Base-by-base conservation (phyloP, 35 echinoderm and acorn worm genomes). In the Apostichopus japonicus region DNA sequence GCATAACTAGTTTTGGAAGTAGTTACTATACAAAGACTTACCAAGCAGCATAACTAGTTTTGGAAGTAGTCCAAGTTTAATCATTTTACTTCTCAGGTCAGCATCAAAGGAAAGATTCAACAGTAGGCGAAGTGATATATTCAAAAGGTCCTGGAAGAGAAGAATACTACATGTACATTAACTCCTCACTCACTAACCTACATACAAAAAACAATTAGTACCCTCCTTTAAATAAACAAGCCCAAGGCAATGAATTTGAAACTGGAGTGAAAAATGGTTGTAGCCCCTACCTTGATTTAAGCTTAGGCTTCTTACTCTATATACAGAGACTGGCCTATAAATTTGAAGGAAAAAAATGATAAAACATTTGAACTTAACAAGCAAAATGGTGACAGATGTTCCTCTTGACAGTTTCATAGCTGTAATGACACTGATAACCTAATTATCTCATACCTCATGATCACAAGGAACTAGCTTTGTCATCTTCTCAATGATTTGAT, bases 41-140 rank as follows among this genome's bases (percentile, higher is more conserved):
- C 97, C 93, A 77, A 99, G 77, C 78, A 99, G 88, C 84, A 88
- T 93, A 15, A 99, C 97, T 71, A 99, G 91, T 93, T 99, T 99
- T 23, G 97, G 97, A 15, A 99, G 63, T 52, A 99, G 75, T 57
- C 97, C 97, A 13, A 99, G 95, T 90, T 99, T 99, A 89, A 99
- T 94, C 93, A 99, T 96, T 89, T 99, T 96, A 15, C 93, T 94
- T 89, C 97, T 94, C 83, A 99, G 21, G 51, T 99, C 97, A 9
- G 97, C 92, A 87, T 99, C 97, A 90, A 99, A 99, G 5, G 97
- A 99, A 7, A 99, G 84, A 88, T 99, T 99, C 53, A 99, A 70
- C 58, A 99, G 77, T 10, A 99, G 86, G 27, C 97, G 77, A 56
- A 99, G 95, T 16, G 94, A 94, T 79, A 99, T 99, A 79, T 99